These are phyloP conservation scores for Thermophis baileyi DNA, from an alignment of 2,113 vertebrate species.

Conservation along the genomic window DNA sequence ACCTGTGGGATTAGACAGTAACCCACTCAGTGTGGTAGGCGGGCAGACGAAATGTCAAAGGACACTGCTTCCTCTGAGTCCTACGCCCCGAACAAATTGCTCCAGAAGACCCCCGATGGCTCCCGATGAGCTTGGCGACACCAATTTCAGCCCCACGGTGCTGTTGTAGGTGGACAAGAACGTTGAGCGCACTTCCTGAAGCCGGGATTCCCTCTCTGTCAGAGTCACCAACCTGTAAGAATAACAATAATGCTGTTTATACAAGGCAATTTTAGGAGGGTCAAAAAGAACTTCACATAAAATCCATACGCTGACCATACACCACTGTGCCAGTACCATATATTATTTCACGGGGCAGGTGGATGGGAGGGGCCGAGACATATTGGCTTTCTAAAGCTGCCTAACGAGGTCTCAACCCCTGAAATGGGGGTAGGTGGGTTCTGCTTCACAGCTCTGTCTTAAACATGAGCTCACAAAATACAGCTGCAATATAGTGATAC, in stretches of 20 bases:
- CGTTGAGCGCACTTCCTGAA: slow-evolving; percentile 89
- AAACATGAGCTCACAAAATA: background rate
- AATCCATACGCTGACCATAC: background rate
- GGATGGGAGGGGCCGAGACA: background rate
- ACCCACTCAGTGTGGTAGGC: background rate
- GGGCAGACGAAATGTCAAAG: slow-evolving; percentile 67
- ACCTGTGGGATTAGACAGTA: slow-evolving; percentile 27
- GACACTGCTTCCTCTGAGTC: slow-evolving; percentile 82
- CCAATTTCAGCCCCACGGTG: slow-evolving; percentile 86
- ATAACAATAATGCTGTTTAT: background rate
- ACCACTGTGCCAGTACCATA: background rate
- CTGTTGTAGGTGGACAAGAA: slow-evolving; percentile 92
- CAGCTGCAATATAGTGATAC: background rate
- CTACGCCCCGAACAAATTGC: slow-evolving; percentile 92
- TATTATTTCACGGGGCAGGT: background rate
- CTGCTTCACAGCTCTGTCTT: background rate
- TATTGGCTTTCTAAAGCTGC: background rate
- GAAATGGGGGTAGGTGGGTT: background rate
- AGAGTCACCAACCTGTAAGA: slow-evolving; percentile 64
- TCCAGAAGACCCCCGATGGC: slow-evolving; percentile 93
- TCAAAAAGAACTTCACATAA: background rate
- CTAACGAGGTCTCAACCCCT: background rate
- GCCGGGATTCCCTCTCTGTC: slow-evolving; percentile 80
- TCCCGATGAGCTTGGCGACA: slow-evolving; percentile 81
- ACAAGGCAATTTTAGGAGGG: too few relatives aligned